Evolutionary conservation across 2,888 invertebrate species (phyloP).

Genomic region (Phlogophora meticulosa): DNA sequence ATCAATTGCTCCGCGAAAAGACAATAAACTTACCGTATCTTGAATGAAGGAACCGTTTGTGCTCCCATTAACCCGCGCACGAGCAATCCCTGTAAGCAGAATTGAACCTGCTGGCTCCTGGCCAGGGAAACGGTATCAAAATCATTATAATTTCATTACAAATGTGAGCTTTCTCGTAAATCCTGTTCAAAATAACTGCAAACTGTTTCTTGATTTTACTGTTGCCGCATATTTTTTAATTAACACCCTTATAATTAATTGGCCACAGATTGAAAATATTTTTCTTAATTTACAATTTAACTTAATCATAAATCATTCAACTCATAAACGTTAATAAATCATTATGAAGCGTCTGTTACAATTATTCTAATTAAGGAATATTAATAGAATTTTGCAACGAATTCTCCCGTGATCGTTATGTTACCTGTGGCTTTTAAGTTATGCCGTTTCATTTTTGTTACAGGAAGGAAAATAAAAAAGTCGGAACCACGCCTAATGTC

Average conservation of each 20-base stretch:
- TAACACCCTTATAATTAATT: conserved; percentile 15
- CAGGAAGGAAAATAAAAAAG: conserved; percentile 73
- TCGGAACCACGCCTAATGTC: conserved; percentile 75
- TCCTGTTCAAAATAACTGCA: conserved; percentile 7
- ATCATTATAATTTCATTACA: conserved; percentile 48
- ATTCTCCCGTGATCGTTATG: conserved; percentile 23
- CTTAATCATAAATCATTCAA: conserved; percentile 21
- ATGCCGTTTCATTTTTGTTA: conserved; percentile 57
- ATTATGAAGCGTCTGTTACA: conserved; percentile 30
- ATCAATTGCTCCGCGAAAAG: conserved; percentile 8
- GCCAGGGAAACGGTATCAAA: conserved; percentile 40
- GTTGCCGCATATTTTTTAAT: neutral
- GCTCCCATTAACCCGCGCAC: conserved; percentile 33
- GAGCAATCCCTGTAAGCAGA: conserved; percentile 37
- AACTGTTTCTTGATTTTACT: neutral
- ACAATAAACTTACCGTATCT: conserved; percentile 24
- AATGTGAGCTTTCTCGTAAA: conserved; percentile 16
- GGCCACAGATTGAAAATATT: conserved; percentile 7
- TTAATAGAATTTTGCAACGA: conserved; percentile 25
- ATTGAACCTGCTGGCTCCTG: conserved; percentile 40
- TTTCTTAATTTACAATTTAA: conserved; percentile 4
- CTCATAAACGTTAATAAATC: conserved; percentile 18
- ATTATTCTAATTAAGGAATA: conserved; percentile 16
- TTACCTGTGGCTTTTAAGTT: conserved; percentile 57
- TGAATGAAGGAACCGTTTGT: conserved; percentile 26